These are phyloP conservation scores for Metopia argyrocephala DNA, from an alignment of 2,888 invertebrate species.

Conservation along the genomic window DNA sequence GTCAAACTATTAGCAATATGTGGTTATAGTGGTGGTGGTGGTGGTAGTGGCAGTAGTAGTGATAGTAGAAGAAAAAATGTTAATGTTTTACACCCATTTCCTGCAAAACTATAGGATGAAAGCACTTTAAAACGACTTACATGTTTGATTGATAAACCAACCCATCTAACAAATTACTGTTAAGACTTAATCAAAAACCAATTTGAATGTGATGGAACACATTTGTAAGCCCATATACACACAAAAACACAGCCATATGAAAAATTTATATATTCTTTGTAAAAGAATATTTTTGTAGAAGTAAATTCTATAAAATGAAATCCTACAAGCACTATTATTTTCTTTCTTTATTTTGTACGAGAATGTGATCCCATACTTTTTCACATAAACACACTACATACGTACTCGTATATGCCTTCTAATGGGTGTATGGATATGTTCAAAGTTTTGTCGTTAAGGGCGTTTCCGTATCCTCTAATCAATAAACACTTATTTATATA, in stretches of 20 bases:
- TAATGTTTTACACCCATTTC: conserved; percentile 36
- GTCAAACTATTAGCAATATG: background rate
- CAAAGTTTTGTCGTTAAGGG: conserved; percentile 25
- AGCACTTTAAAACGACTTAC: conserved; percentile 22
- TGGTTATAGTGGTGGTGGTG: too few species aligned
- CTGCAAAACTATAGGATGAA: background rate
- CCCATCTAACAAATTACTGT: conserved; percentile 24
- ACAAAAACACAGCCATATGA: background rate
- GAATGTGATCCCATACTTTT: background rate
- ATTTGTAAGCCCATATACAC: background rate
- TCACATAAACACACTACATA: background rate
- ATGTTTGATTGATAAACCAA: conserved; percentile 50
- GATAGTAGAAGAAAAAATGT: too few species aligned
- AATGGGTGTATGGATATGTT: background rate
- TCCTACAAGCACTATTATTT: too few species aligned
- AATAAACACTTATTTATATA: conserved; percentile 48
- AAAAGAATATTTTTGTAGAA: background rate
- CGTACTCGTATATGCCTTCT: background rate
- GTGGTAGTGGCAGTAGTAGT: too few species aligned
- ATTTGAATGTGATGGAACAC: conserved; percentile 28
- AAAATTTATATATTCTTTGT: background rate
- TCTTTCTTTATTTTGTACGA: background rate
- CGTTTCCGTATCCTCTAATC: conserved; percentile 50
- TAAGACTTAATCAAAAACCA: conserved; percentile 50
- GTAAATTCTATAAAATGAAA: background rate